Evolutionary conservation across 2,888 invertebrate genomes (phyloP).

Genomic region (Aleiodes testaceus): DNA sequence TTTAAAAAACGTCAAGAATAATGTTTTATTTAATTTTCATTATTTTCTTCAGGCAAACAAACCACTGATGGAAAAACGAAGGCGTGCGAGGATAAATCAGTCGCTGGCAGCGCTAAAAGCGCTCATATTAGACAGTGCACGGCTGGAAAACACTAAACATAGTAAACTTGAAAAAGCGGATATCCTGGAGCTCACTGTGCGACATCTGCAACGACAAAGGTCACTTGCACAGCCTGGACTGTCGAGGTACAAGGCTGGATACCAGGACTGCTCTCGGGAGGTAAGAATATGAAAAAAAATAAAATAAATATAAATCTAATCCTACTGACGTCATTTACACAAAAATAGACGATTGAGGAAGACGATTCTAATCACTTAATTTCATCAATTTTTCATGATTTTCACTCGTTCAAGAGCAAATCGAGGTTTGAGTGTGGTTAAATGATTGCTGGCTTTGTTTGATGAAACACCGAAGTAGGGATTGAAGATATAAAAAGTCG

Average conservation of each 20-base stretch:
- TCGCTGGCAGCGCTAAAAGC: slow-evolving; percentile 83
- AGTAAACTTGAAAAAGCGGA: slow-evolving; percentile 90
- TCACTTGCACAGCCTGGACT: slow-evolving; percentile 78
- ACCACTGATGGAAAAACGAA: slow-evolving; percentile 85
- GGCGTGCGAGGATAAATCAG: slow-evolving; percentile 83
- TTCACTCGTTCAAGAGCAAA: too few relatives aligned
- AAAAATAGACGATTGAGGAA: too few relatives aligned
- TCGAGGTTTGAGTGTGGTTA: not conserved
- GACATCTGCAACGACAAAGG: slow-evolving; percentile 85
- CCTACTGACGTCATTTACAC: too few relatives aligned
- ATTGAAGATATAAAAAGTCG: not conserved
- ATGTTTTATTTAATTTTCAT: too few relatives aligned
- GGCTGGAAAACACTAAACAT: slow-evolving; percentile 81
- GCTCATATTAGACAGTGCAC: slow-evolving; percentile 81
- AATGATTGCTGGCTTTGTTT: not conserved
- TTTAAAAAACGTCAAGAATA: too few relatives aligned
- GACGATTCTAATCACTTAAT: not conserved
- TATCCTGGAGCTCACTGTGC: slow-evolving; percentile 87
- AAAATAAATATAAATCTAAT: too few relatives aligned
- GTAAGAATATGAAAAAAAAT: slow-evolving; percentile 67
- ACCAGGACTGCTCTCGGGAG: slow-evolving; percentile 80
- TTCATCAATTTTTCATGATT: not conserved
- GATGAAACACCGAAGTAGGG: not conserved
- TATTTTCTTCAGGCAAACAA: slow-evolving; percentile 78
- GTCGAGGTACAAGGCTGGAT: slow-evolving; percentile 80